These are phyloP conservation scores for Mactromeris polynyma DNA, from an alignment of 2,888 invertebrate species.

Conservation along the genomic window DNA sequence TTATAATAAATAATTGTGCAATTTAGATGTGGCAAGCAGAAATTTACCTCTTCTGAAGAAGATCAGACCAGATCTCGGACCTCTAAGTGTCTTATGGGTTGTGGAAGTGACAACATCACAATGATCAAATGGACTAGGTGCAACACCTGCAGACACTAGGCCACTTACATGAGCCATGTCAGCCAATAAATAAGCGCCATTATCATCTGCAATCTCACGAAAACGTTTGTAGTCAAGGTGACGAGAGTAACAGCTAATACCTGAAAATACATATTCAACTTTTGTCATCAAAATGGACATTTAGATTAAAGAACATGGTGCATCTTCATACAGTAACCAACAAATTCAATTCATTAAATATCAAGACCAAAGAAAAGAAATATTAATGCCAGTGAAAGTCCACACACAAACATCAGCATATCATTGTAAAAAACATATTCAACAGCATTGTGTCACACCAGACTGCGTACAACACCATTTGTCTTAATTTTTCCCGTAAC, in stretches of 20 bases:
- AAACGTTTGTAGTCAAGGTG: slow-evolving; percentile 96
- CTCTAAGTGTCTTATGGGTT: slow-evolving; percentile 96
- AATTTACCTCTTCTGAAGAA: slow-evolving; percentile 94
- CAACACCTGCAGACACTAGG: slow-evolving; percentile 95
- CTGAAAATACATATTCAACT: slow-evolving; percentile 91
- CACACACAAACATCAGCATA: too few species aligned
- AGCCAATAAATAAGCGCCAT: slow-evolving; percentile 95
- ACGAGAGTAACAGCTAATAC: slow-evolving; percentile 96
- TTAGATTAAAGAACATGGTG: not conserved
- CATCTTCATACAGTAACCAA: not conserved
- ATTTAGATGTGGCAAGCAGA: not conserved
- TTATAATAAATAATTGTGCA: not conserved
- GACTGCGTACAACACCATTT: too few species aligned
- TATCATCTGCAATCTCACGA: slow-evolving; percentile 91
- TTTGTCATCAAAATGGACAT: not conserved
- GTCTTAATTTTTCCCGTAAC: too few species aligned
- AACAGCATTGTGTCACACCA: too few species aligned
- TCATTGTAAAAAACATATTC: too few species aligned
- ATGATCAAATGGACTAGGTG: slow-evolving; percentile 96
- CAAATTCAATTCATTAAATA: too few species aligned
- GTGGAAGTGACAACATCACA: slow-evolving; percentile 97
- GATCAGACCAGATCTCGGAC: slow-evolving; percentile 93
- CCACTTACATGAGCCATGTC: slow-evolving; percentile 99
- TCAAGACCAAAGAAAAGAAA: too few species aligned
- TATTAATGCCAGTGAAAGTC: too few species aligned